These are phyloP conservation scores for Mastomys coucha DNA, from an alignment of 2,113 vertebrate species.

Conservation along the genomic window DNA sequence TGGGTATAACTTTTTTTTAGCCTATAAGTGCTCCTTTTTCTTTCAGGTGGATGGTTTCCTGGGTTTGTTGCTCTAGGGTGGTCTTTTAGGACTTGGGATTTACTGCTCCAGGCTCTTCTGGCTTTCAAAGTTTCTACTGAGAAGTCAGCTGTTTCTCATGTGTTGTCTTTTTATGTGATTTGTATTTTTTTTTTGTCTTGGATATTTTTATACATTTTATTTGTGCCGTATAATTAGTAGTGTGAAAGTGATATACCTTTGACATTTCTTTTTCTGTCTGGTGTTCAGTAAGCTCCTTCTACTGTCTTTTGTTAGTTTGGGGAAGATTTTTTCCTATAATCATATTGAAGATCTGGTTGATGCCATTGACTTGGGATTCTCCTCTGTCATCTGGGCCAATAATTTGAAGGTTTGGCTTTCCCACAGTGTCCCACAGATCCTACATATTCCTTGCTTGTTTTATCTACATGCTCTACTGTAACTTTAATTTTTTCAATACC, in stretches of 20 bases:
- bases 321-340: neutral
- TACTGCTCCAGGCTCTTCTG: neutral
- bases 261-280: neutral
- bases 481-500: no score
- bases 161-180: neutral
- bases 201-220: neutral
- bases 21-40: neutral
- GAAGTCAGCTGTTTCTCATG: neutral
- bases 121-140: neutral
- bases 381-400: neutral
- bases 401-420: neutral
- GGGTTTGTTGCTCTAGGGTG: neutral
- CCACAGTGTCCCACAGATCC: neutral
- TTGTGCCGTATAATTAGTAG: neutral
- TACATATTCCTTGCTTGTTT: neutral
- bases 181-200: neutral
- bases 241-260: neutral
- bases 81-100: neutral
- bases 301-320: neutral
- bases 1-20: neutral
- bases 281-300: neutral
- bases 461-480: neutral
- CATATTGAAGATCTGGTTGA: neutral
- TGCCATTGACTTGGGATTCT: neutral
- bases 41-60: neutral